Evolutionary conservation across 2,888 invertebrate species (phyloP).

Genomic region (Seira ritae): DNA sequence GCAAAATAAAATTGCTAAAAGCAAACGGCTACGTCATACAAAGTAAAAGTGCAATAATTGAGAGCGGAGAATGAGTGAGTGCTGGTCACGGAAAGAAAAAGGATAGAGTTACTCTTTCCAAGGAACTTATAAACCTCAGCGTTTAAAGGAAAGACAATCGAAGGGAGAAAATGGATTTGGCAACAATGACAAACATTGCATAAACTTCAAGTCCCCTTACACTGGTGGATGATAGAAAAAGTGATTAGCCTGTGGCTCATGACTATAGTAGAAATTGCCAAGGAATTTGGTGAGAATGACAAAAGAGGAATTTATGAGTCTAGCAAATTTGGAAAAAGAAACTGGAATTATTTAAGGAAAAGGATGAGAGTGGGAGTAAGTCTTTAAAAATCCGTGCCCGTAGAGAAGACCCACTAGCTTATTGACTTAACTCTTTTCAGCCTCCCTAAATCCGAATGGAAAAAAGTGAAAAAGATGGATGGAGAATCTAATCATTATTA

Average conservation of each 20-base stretch:
- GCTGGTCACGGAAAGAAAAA: background rate
- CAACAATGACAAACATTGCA: background rate
- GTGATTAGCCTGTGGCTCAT: too few species aligned
- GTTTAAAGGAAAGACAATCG: background rate
- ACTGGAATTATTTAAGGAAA: too few species aligned
- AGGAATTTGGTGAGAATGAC: too few species aligned
- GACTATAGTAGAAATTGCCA: too few species aligned
- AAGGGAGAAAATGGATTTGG: background rate
- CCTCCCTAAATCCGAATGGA: background rate
- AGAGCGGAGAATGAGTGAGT: background rate
- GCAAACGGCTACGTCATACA: background rate
- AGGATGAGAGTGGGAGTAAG: background rate
- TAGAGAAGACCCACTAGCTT: background rate
- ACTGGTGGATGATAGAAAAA: too few species aligned
- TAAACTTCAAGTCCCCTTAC: background rate
- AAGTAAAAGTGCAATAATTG: background rate
- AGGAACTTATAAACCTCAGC: background rate
- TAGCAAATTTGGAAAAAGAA: too few species aligned
- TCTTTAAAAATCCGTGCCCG: background rate
- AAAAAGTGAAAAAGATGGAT: conserved; percentile 9
- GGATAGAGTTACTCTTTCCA: background rate
- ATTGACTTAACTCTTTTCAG: background rate
- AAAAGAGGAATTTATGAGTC: too few species aligned
- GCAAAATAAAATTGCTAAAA: background rate
- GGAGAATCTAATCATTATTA: conserved; percentile 54